phyloP scores from a whole-genome alignment of 1,140 invertebrate genomes.

The Drosophila pseudoananassae region DNA sequence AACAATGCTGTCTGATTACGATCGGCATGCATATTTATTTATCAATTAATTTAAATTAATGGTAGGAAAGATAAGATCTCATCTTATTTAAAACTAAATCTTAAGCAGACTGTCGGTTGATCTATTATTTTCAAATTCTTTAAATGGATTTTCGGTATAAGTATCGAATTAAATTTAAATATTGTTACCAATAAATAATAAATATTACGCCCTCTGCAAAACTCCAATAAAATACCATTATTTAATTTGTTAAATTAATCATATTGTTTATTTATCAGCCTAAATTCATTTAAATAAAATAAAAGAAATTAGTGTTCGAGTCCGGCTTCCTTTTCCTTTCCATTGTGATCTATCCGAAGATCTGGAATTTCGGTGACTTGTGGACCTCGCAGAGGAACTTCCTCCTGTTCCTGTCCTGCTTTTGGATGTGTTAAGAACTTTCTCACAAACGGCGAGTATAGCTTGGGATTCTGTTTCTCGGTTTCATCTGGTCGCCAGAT shows the following conservation, averaged over 20 bases:
- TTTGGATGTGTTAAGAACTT: conserved; percentile 39
- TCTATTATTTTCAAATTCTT: too few species aligned
- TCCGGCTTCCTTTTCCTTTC: conserved; percentile 9
- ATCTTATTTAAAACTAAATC: too few species aligned
- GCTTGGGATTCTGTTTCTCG: conserved; percentile 56
- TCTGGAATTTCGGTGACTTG: conserved; percentile 4
- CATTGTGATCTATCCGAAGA: conserved; percentile 18
- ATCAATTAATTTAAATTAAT: too few species aligned
- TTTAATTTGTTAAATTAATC: conserved; percentile 3
- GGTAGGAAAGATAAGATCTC: too few species aligned
- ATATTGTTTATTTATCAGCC: conserved; percentile 4
- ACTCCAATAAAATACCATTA: neutral
- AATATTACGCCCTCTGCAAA: neutral
- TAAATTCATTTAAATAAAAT: conserved; percentile 4
- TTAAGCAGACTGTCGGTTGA: too few species aligned
- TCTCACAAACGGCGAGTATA: conserved; percentile 61
- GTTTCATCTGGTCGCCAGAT: conserved; percentile 55
- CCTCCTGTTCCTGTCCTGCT: conserved; percentile 48
- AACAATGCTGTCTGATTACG: too few species aligned
- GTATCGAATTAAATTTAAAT: too few species aligned
- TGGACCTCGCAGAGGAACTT: conserved; percentile 42
- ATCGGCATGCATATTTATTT: too few species aligned
- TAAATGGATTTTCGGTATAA: too few species aligned
- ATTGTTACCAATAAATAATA: too few species aligned
- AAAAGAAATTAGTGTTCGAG: conserved; percentile 15